Evolutionary conservation across 2,113 vertebrate genomes (phyloP).

Genomic region (Chloroceryle aenea): DNA sequence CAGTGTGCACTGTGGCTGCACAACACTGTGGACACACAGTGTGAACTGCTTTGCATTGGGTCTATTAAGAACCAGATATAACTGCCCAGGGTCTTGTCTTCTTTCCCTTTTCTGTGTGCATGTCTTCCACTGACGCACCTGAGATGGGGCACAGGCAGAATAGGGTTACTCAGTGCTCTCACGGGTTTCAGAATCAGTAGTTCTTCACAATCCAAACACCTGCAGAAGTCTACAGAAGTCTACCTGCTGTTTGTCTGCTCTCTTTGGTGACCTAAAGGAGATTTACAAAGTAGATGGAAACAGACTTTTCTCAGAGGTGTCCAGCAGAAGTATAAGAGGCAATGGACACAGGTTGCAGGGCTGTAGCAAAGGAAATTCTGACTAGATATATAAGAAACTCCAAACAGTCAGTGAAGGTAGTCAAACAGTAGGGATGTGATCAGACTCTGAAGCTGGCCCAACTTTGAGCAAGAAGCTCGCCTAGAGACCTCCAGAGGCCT

Average conservation of each 20-base stretch:
- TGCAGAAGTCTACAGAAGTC: not conserved
- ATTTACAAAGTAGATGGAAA: not conserved
- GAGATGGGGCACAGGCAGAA: not conserved
- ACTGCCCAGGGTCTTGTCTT: not conserved
- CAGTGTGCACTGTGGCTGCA: fast-evolving
- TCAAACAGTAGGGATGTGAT: not conserved
- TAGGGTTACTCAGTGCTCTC: not conserved
- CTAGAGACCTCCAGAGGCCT: not conserved
- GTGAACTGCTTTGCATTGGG: not conserved
- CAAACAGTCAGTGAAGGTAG: not conserved
- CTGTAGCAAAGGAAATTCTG: not conserved
- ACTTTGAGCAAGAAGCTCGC: not conserved
- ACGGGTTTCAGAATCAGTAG: not conserved
- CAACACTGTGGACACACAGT: no score
- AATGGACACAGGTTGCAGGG: not conserved
- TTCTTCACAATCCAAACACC: not conserved
- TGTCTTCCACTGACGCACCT: not conserved
- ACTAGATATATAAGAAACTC: not conserved
- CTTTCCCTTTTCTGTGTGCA: not conserved
- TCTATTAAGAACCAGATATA: not conserved
- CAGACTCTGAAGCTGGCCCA: not conserved
- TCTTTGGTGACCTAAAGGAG: not conserved
- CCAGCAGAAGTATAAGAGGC: not conserved
- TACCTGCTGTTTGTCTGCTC: not conserved
- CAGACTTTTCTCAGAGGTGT: not conserved